A percentile compares a stretch with the other conserved stretches of the same genome.
phyloP scores from a whole-genome alignment of 2,888 invertebrate species.

The Dryocosmus kuriphilus region DNA sequence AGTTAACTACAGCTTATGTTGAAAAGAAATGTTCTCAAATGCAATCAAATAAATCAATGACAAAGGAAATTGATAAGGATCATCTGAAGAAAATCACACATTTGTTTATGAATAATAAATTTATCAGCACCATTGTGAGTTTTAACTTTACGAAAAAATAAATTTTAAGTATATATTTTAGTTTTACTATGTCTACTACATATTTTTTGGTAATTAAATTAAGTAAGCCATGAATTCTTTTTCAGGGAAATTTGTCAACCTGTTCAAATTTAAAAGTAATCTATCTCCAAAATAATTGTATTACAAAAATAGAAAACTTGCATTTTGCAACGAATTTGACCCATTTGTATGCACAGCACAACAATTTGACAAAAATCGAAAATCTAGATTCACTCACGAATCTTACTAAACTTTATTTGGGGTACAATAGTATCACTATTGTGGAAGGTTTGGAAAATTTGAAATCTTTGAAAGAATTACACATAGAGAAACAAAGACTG shows the following conservation, averaged over 20 bases:
- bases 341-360: constrained; percentile 87
- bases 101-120: constrained; percentile 82
- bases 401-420: constrained; percentile 88
- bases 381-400: constrained; percentile 82
- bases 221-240: background rate
- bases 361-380: constrained; percentile 85
- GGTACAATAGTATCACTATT: constrained; percentile 84
- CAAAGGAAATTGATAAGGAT: constrained; percentile 63
- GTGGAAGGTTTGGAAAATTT: constrained; percentile 84
- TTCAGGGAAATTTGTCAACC: constrained; percentile 73
- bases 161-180: background rate
- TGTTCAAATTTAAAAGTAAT: constrained; percentile 81
- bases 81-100: constrained; percentile 74
- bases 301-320: constrained; percentile 86
- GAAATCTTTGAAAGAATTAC: constrained; percentile 82
- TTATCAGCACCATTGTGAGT: constrained; percentile 80
- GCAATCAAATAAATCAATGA: constrained; percentile 65
- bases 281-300: constrained; percentile 90
- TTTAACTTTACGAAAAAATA: background rate
- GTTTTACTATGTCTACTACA: no score
- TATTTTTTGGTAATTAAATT: no score
- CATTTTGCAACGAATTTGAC: constrained; percentile 83
- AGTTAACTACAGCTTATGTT: constrained; percentile 66
- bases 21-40: constrained; percentile 67
- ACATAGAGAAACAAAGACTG: constrained; percentile 84